Evolutionary conservation across 2,797 vertebrate species (phyloP).

Genomic region (Capromys pilorides): DNA sequence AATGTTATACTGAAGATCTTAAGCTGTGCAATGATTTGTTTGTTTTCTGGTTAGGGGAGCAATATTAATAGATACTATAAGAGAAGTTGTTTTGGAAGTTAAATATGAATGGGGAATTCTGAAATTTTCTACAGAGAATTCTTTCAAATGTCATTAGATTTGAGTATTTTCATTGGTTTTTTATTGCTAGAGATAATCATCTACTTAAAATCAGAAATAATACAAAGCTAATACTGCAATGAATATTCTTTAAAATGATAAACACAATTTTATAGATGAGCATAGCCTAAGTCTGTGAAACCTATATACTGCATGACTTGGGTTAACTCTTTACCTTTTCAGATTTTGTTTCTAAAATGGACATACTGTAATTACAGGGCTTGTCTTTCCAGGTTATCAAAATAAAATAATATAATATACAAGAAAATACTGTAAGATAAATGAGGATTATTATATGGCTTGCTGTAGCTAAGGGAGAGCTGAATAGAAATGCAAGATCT

Average conservation of each 20-base stretch:
- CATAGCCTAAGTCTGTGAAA: background rate
- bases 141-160: background rate
- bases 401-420: background rate
- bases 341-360: conserved; percentile 14
- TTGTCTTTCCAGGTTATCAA: background rate
- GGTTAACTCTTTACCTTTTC: background rate
- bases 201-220: background rate
- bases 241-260: background rate
- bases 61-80: background rate
- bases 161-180: background rate
- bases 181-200: background rate
- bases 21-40: background rate
- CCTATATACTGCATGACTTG: background rate
- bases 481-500: background rate
- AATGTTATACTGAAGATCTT: background rate
- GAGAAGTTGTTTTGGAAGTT: background rate
- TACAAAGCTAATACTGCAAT: background rate
- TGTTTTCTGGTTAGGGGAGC: background rate
- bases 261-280: background rate
- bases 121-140: background rate
- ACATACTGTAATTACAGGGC: background rate
- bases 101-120: background rate
- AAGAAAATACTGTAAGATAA: background rate
- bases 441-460: background rate
- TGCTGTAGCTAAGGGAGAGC: background rate